Percentiles rank a stretch among this genome's conserved stretches.
These are phyloP conservation scores for Corythucha ciliata DNA, from an alignment of 2,888 invertebrate species.

Conservation along the genomic window DNA sequence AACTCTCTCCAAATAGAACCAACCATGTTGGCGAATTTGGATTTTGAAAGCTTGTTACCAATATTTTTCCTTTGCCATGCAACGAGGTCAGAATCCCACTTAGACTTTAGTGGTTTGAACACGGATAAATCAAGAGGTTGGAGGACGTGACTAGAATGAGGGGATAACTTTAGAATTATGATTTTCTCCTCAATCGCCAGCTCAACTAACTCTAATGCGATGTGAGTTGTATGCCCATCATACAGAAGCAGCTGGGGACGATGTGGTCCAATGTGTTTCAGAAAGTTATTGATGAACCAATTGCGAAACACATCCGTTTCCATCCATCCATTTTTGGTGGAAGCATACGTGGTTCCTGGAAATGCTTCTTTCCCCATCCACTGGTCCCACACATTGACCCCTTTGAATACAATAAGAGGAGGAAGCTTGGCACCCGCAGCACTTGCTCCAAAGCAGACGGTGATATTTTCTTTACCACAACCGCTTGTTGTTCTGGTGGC, in stretches of 20 bases:
- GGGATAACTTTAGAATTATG: constrained; percentile 38
- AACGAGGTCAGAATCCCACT: constrained; percentile 11
- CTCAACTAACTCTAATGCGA: constrained; percentile 33
- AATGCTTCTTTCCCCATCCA: constrained; percentile 37
- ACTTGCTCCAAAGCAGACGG: constrained; percentile 1
- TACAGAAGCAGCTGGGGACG: constrained; percentile 35
- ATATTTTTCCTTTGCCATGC: constrained; percentile 2
- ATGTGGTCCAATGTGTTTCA: constrained; percentile 21
- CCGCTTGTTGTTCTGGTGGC: constrained; percentile 4
- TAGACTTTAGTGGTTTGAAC: constrained; percentile 5
- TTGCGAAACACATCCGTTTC: constrained; percentile 36
- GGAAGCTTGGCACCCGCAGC: background rate
- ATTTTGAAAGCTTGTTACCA: constrained; percentile 1
- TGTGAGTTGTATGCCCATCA: constrained; percentile 31
- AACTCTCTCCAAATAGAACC: constrained; percentile 7
- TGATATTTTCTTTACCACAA: constrained; percentile 12
- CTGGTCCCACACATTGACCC: constrained; percentile 40
- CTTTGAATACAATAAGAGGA: constrained; percentile 39
- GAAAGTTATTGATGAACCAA: constrained; percentile 34
- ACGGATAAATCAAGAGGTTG: constrained; percentile 35
- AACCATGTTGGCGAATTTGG: constrained; percentile 4
- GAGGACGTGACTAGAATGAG: constrained; percentile 31
- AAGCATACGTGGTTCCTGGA: constrained; percentile 36
- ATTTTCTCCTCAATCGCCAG: constrained; percentile 32
- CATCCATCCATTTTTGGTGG: constrained; percentile 39